A percentile compares a stretch with the other conserved stretches of the same genome.
phyloP scores from a whole-genome alignment of 2,797 vertebrate genomes.

The Hemibagrus guttatus region DNA sequence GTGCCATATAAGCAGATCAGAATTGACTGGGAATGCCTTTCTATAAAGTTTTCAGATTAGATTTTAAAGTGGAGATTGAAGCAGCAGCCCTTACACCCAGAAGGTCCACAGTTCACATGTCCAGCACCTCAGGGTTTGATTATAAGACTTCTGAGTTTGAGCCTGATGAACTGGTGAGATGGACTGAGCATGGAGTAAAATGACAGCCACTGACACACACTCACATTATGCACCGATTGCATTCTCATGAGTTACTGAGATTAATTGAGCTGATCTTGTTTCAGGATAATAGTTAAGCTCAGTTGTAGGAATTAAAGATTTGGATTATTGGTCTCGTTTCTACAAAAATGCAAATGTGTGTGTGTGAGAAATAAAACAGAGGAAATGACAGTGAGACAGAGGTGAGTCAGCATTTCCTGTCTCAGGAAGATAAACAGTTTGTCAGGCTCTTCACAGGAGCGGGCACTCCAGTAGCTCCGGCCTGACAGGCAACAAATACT shows the following conservation, averaged over 20 bases:
- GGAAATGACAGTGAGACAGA: slow-evolving; percentile 32
- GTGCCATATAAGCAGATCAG: not conserved
- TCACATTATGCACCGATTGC: not conserved
- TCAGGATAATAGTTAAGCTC: not conserved
- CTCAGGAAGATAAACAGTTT: slow-evolving; percentile 62
- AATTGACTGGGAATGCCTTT: not conserved
- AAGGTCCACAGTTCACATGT: not conserved
- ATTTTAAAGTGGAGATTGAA: not conserved
- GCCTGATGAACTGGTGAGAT: not conserved
- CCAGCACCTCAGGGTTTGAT: not conserved
- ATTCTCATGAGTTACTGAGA: not conserved
- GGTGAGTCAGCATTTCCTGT: slow-evolving; percentile 67
- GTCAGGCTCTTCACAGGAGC: slow-evolving; percentile 67
- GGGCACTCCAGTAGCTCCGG: slow-evolving; percentile 78
- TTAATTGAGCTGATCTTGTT: not conserved
- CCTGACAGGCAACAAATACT: slow-evolving; percentile 30
- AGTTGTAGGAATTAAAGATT: not conserved
- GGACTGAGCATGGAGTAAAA: not conserved
- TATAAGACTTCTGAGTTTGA: not conserved
- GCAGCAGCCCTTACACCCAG: not conserved
- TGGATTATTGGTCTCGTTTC: not conserved
- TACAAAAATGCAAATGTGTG: not conserved
- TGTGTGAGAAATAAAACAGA: not conserved
- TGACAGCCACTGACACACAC: not conserved
- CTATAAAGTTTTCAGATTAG: not conserved